Evolutionary conservation across 2,797 vertebrate genomes (phyloP), one percentile per base, ranked within the genome.

Genomic region (Heteromormyrus szaboi): DNA sequence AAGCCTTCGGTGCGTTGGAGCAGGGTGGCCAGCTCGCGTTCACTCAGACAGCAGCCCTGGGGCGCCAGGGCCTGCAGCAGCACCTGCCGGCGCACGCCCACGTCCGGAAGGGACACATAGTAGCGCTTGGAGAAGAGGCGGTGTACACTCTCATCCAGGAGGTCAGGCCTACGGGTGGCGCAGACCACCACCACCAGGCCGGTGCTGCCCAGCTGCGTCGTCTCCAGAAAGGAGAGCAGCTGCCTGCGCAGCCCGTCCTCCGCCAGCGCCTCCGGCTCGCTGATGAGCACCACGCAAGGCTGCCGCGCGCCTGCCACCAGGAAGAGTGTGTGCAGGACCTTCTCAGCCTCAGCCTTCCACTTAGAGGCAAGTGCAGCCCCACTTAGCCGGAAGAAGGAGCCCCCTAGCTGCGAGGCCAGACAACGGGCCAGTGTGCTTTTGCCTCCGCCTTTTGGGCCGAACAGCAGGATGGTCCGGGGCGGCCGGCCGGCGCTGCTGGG

Each of bases 1-100:
- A 97, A 99, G 91, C 97, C 97, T 94, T 99, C 97, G 0, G 97
- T 96, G 93, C 97, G 97, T 91, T 98, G 98, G 14, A 98, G 96
- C 89, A 99, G 94, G 0, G 95, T 95, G 0, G 93, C 95, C 93
- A 99, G 95, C 96, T 99, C 98, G 90, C 96, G 93, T 91, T 99
- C 98, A 2, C 95, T 96, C 89, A 99, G 94, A 91, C 95, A 95
- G 93, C 95, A 98, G 92, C 97, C 96, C 87, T 97, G 97, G 87
- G 95, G 97, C 0, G 96, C 96, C 94, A 99, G 92, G 0, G 95
- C 95, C 84, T 97, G 97, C 89, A 98, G 96, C 91, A 99, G 95
- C 92, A 99, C 97, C 92, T 97, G 97, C 25, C 96, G 94, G 1
- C 98, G 96, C 4, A 96, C 96, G 0, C 93, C 85, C 1, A 92